These are phyloP conservation scores for Rhinopomastus cyanomelas DNA, from an alignment of 2,113 vertebrate species.

Conservation along the genomic window DNA sequence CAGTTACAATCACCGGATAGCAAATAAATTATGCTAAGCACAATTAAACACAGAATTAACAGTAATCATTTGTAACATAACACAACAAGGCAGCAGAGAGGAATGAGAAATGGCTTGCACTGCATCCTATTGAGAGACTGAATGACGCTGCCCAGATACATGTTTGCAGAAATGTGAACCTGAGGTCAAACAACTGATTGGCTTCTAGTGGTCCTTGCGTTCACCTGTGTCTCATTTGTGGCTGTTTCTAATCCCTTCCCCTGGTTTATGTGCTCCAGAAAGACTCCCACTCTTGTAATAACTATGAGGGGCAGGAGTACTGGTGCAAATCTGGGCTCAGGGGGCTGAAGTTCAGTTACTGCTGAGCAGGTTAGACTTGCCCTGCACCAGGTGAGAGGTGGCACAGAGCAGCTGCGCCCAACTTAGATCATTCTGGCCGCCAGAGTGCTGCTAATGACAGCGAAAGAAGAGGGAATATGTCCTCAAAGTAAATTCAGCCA, in stretches of 20 bases:
- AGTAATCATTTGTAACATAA: conserved; percentile 55
- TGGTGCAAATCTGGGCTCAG: background rate
- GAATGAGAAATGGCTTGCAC: conserved; percentile 30
- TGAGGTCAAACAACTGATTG: conserved; percentile 44
- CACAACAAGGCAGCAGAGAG: conserved; percentile 47
- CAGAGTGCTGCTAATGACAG: background rate
- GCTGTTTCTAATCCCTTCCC: conserved; percentile 12
- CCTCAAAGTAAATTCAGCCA: background rate
- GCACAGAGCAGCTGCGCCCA: background rate
- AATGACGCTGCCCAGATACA: conserved; percentile 42
- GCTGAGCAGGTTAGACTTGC: background rate
- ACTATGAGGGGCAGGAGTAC: background rate
- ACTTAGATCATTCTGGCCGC: background rate
- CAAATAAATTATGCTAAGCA: conserved; percentile 63
- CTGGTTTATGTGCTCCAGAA: background rate
- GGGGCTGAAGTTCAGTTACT: background rate
- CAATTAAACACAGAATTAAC: conserved; percentile 73
- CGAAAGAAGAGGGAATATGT: background rate
- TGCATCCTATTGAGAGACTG: background rate
- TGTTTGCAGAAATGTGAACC: conserved; percentile 53
- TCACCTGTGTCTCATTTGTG: background rate
- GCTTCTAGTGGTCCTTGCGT: background rate
- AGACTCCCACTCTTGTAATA: background rate
- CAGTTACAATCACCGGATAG: conserved; percentile 45
- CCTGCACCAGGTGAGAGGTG: accelerated